Evolutionary conservation across 2,888 invertebrate species (phyloP).

Genomic region (Lymantria dispar): DNA sequence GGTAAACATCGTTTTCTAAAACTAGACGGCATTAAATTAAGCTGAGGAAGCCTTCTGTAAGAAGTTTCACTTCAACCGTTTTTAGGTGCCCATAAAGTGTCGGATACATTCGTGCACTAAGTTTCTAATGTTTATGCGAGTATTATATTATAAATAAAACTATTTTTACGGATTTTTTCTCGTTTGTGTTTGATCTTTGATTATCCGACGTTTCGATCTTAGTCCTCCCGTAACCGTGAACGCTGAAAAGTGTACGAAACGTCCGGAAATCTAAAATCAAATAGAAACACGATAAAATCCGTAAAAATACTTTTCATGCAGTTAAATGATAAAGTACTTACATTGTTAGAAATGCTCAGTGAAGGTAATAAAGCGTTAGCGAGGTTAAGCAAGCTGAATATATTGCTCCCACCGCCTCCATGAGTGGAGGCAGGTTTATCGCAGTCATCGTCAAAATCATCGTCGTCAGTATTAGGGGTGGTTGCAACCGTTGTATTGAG

Average conservation of each 20-base stretch:
- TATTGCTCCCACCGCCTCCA: constrained; percentile 54
- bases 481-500: not conserved
- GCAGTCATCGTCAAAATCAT: constrained; percentile 45
- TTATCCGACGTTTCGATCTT: too few relatives aligned
- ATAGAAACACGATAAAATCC: too few relatives aligned
- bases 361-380: constrained; percentile 56
- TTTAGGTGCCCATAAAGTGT: not conserved
- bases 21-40: too few relatives aligned
- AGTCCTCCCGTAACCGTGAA: too few relatives aligned
- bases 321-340: constrained; percentile 36
- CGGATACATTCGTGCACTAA: not conserved
- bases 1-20: too few relatives aligned
- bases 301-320: too few relatives aligned
- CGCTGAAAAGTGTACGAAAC: too few relatives aligned
- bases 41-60: too few relatives aligned
- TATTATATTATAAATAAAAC: not conserved
- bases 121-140: not conserved
- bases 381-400: constrained; percentile 60
- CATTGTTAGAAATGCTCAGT: constrained; percentile 44
- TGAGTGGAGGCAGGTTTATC: constrained; percentile 27
- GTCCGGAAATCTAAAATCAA: too few relatives aligned
- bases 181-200: too few relatives aligned
- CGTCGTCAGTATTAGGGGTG: constrained; percentile 37
- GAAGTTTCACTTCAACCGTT: too few relatives aligned
- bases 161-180: too few relatives aligned